A percentile compares a stretch with the other conserved stretches of the same genome.
phyloP scores from a whole-genome alignment of 2,113 vertebrate genomes.

The Sigmodon hispidus region DNA sequence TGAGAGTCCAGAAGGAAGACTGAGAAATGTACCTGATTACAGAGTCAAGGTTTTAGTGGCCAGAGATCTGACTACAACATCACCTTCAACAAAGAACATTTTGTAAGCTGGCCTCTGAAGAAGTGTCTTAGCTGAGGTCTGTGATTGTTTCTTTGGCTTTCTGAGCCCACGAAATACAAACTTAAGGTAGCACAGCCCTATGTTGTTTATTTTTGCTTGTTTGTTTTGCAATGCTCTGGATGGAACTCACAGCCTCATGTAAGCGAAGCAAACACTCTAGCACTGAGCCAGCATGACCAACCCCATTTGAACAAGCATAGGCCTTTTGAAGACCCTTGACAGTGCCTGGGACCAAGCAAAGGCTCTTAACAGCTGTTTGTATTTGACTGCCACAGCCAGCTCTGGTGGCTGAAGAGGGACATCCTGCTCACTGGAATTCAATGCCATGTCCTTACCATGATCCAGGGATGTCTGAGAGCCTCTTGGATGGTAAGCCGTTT shows the following conservation, averaged over 20 bases:
- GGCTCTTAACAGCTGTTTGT: background rate
- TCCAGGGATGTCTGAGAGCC: slow-evolving; percentile 95
- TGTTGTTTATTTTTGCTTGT: background rate
- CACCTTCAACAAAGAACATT: background rate
- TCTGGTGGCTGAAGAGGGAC: background rate
- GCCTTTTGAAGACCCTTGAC: background rate
- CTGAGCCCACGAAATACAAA: background rate
- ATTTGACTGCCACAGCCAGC: background rate
- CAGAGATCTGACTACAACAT: background rate
- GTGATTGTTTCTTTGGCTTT: background rate
- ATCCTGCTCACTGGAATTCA: background rate
- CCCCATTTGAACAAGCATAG: background rate
- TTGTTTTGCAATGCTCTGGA: background rate
- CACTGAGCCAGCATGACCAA: background rate
- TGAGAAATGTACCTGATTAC: background rate
- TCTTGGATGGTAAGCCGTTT: slow-evolving; percentile 95
- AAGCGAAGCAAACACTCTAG: background rate
- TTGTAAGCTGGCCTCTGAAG: background rate
- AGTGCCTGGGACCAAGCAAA: background rate
- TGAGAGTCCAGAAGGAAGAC: background rate
- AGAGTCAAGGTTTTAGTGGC: background rate
- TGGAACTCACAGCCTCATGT: background rate
- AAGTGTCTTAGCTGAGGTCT: background rate
- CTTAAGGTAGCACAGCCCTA: background rate
- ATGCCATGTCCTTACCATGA: slow-evolving; percentile 89